Conservation (phyloP, 2,888 invertebrate species). For the Meliscaeva auricollis region DNA sequence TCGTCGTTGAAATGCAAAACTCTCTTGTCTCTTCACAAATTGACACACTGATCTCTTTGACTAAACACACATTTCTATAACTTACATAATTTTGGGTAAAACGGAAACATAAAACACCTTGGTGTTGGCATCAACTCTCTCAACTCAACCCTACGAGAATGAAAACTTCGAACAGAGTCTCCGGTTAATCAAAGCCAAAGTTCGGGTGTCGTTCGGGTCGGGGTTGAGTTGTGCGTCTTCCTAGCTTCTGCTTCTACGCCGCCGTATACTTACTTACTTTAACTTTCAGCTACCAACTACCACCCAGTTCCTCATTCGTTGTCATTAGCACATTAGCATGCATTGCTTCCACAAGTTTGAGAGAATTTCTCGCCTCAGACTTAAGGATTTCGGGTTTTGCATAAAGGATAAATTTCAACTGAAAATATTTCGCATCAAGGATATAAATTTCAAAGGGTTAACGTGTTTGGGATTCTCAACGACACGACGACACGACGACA, state of each 20-base stretch:
- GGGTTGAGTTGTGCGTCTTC: slow-evolving; percentile 29
- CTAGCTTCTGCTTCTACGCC: background rate
- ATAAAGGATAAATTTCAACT: slow-evolving; percentile 53
- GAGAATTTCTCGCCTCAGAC: slow-evolving; percentile 52
- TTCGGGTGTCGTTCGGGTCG: slow-evolving; percentile 28
- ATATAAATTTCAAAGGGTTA: slow-evolving; percentile 76
- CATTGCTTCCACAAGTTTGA: slow-evolving; percentile 53
- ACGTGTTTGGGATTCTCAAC: slow-evolving; percentile 71
- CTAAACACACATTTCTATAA: too few species aligned
- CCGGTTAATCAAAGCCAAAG: slow-evolving; percentile 73
- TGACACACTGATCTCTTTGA: slow-evolving; percentile 26
- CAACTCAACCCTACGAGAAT: background rate
- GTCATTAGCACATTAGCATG: slow-evolving; percentile 76
- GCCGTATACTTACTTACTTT: too few species aligned
- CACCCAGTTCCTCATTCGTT: slow-evolving; percentile 20
- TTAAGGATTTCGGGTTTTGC: slow-evolving; percentile 37
- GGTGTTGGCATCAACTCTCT: slow-evolving; percentile 19
- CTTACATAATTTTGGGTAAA: background rate
- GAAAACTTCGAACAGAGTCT: slow-evolving; percentile 63
- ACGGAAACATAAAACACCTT: slow-evolving; percentile 29
- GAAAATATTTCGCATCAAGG: slow-evolving; percentile 67
- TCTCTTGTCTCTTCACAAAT: background rate
- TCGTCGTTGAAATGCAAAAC: background rate
- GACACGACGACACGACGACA: slow-evolving; percentile 50
- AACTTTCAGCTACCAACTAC: background rate